phyloP scores from a whole-genome alignment of 1,140 invertebrate genomes.

The Ips nitidus region DNA sequence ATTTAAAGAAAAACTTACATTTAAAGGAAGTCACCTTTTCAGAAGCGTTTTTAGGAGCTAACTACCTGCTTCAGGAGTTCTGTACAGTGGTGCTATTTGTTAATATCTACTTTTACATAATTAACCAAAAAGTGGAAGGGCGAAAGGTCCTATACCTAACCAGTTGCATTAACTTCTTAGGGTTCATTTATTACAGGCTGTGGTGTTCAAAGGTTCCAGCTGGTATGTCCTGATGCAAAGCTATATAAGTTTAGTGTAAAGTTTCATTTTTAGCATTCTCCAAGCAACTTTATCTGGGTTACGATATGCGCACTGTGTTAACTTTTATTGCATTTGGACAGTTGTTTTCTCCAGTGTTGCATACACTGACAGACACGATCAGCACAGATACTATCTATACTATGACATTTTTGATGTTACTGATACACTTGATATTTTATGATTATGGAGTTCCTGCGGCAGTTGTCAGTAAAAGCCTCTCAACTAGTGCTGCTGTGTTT shows the following conservation, averaged over 20 bases:
- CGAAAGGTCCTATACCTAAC: conserved; percentile 62
- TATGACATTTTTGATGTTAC: conserved; percentile 83
- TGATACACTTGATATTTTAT: conserved; percentile 86
- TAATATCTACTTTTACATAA: conserved; percentile 71
- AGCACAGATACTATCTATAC: conserved; percentile 97
- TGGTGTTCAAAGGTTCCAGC: conserved; percentile 28
- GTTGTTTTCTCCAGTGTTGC: conserved; percentile 85
- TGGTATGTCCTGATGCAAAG: neutral
- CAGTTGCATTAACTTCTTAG: conserved; percentile 57
- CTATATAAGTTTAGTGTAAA: neutral
- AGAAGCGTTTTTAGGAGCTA: conserved; percentile 73
- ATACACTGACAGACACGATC: conserved; percentile 92
- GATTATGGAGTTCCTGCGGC: conserved; percentile 86
- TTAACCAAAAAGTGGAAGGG: conserved; percentile 66
- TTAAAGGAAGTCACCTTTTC: conserved; percentile 67
- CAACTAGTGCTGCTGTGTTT: conserved; percentile 89
- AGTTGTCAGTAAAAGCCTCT: conserved; percentile 79
- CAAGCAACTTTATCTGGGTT: conserved; percentile 28
- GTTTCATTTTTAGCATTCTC: neutral
- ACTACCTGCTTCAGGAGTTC: conserved; percentile 72
- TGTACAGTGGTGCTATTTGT: conserved; percentile 76
- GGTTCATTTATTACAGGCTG: conserved; percentile 59
- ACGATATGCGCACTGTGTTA: conserved; percentile 61
- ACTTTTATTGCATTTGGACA: conserved; percentile 84
- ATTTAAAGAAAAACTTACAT: conserved; percentile 82